These are phyloP conservation scores for Aurelia sp. DNA, from an alignment of 30 jellyfish, hydroid and myxozoan genomes.

Conservation along the genomic window DNA sequence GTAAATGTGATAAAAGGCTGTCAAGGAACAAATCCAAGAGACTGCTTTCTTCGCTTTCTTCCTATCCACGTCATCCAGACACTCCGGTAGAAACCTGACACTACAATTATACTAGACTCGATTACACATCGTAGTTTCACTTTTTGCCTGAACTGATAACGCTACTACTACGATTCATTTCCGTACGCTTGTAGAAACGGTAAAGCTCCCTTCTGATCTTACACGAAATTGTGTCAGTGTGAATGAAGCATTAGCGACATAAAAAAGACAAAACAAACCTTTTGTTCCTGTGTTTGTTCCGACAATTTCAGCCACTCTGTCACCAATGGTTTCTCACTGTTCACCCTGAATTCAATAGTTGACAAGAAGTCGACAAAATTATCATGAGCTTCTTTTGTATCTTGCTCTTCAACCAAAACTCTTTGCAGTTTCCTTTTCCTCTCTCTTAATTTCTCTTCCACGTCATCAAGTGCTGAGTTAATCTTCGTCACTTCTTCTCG, in stretches of 20 bases:
- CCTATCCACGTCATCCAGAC: no score
- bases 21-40: no score
- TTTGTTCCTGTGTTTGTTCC: constrained; percentile 70
- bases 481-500: constrained; percentile 49
- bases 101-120: no score
- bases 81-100: no score
- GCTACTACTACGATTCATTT: no score
- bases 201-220: no score
- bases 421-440: constrained; percentile 70
- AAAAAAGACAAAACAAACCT: constrained; percentile 10
- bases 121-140: no score
- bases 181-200: no score
- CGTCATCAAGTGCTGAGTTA: constrained; percentile 60
- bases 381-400: constrained; percentile 60
- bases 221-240: no score
- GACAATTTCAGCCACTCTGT: constrained; percentile 66
- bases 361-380: constrained; percentile 72
- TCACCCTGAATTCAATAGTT: constrained; percentile 71
- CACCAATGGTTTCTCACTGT: constrained; percentile 66
- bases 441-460: constrained; percentile 74
- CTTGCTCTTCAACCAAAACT: constrained; percentile 73
- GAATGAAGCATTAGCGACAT: no score
- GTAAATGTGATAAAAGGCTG: neutral
- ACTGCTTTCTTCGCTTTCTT: no score
- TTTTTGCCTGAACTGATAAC: no score